Conservation (phyloP, 1,140 invertebrate genomes). For the Orchestia grillus region DNA sequence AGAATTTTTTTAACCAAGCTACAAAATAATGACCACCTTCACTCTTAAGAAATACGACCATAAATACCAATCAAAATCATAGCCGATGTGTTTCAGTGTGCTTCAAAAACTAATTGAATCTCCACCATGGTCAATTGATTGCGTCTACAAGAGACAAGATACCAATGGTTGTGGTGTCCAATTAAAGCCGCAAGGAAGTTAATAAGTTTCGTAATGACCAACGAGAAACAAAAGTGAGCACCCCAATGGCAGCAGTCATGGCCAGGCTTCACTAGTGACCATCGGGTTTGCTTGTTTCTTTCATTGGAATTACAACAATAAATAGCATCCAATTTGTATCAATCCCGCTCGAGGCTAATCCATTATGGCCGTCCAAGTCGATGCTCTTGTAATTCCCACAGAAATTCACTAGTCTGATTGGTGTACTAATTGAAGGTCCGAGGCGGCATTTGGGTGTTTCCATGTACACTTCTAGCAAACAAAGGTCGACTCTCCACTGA, state of each 20-base stretch:
- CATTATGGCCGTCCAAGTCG: conserved; percentile 47
- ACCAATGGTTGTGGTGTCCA: conserved; percentile 11
- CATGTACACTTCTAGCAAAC: conserved; percentile 29
- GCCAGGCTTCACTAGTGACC: conserved; percentile 17
- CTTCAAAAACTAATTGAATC: conserved; percentile 8
- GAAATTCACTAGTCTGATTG: conserved; percentile 50
- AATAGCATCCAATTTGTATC: conserved; percentile 56
- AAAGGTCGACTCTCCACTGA: neutral
- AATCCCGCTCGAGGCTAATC: conserved; percentile 30
- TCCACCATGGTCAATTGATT: neutral
- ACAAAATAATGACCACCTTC: neutral
- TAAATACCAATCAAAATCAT: conserved; percentile 3
- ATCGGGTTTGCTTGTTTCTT: conserved; percentile 23
- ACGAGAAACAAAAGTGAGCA: conserved; percentile 25
- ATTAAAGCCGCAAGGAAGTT: conserved; percentile 42
- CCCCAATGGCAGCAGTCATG: neutral
- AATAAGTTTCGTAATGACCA: conserved; percentile 43
- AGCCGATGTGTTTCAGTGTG: neutral
- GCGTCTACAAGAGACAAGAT: neutral
- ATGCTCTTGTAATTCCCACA: conserved; percentile 44
- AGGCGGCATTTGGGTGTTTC: conserved; percentile 18
- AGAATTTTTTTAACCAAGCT: neutral
- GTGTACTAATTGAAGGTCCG: conserved; percentile 54
- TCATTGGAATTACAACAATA: conserved; percentile 48
- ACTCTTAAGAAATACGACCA: neutral